Evolutionary conservation across 1,140 invertebrate genomes (phyloP).

Genomic region (Lanistes nyassanus): DNA sequence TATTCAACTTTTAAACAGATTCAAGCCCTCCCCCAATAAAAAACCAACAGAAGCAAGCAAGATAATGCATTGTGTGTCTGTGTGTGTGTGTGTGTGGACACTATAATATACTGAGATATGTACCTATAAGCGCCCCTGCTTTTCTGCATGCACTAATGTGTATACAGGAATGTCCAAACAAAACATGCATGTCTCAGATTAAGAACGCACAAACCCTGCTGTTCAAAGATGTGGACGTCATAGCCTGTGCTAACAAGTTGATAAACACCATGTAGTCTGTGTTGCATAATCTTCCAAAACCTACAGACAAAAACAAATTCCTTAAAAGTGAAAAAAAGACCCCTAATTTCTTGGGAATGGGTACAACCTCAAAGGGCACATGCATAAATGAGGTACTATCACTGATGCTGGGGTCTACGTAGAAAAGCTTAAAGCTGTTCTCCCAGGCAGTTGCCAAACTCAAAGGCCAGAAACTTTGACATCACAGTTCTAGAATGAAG

Average conservation of each 20-base stretch:
- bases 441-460: no score
- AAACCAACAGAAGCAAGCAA: background rate
- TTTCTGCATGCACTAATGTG: background rate
- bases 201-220: constrained; percentile 63
- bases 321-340: background rate
- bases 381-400: no score
- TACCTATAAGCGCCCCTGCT: background rate
- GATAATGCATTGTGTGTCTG: background rate
- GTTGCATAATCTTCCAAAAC: constrained; percentile 78
- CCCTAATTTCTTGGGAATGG: no score
- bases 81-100: background rate
- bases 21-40: background rate
- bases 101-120: no score
- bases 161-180: background rate
- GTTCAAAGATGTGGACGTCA: constrained; percentile 67
- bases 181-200: constrained; percentile 6
- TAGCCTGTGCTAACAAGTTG: constrained; percentile 73
- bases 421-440: no score
- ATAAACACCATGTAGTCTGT: constrained; percentile 80
- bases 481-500: no score
- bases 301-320: constrained; percentile 48
- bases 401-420: no score
- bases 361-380: no score
- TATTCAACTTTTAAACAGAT: background rate
- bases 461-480: no score